Evolutionary conservation across 2,797 vertebrate genomes (phyloP).

Genomic region (Oryzias sinensis): DNA sequence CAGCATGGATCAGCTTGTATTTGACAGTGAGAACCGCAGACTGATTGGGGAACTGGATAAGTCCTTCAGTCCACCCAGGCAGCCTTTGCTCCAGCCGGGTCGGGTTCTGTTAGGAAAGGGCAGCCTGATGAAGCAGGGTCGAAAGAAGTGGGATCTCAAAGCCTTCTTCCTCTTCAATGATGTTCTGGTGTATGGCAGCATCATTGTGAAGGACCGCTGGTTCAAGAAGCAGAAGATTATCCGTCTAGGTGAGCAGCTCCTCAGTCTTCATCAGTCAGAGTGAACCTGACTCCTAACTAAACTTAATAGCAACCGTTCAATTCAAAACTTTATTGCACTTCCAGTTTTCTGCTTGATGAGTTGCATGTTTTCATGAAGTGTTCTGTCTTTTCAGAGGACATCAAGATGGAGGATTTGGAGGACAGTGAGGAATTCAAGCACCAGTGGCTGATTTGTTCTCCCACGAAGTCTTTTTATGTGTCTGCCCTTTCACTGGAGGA

Average conservation of each 20-base stretch:
- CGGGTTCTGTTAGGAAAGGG: slow-evolving; percentile 89
- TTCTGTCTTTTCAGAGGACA: slow-evolving; percentile 70
- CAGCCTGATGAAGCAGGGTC: slow-evolving; percentile 85
- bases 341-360: too few species aligned
- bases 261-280: not conserved
- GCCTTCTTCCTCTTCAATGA: slow-evolving; percentile 92
- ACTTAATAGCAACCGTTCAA: too few species aligned
- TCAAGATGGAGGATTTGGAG: slow-evolving; percentile 81
- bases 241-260: slow-evolving; percentile 67
- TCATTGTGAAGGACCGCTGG: slow-evolving; percentile 82
- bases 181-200: slow-evolving; percentile 88
- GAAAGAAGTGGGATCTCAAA: slow-evolving; percentile 81
- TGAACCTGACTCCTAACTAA: too few species aligned
- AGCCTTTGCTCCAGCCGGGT: slow-evolving; percentile 63
- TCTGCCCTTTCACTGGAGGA: slow-evolving; percentile 79
- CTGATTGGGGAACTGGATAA: slow-evolving; percentile 83
- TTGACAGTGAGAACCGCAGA: slow-evolving; percentile 78
- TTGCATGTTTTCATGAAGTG: too few species aligned
- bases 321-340: too few species aligned
- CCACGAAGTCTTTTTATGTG: slow-evolving; percentile 89
- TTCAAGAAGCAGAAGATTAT: slow-evolving; percentile 86
- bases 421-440: slow-evolving; percentile 78
- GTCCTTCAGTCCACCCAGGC: slow-evolving; percentile 38
- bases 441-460: slow-evolving; percentile 91
- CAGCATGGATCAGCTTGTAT: slow-evolving; percentile 73